phyloP scores from a whole-genome alignment of 1,140 invertebrate species.

The Drosophila carrolli region DNA sequence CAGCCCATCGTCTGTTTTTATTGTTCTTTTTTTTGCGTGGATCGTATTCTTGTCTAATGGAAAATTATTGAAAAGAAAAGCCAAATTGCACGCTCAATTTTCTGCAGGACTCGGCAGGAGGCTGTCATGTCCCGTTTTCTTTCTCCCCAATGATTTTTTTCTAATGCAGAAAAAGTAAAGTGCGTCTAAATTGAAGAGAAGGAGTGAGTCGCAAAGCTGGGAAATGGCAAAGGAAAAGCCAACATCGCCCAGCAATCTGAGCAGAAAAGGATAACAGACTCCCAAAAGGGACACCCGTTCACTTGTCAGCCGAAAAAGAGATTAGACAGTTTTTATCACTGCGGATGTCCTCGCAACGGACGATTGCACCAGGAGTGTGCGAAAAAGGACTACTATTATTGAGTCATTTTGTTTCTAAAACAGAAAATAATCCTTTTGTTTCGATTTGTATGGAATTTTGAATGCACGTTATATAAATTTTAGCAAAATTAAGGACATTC shows the following conservation, averaged over 20 bases:
- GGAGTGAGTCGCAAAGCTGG: constrained; percentile 4
- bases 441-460: too few species aligned
- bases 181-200: constrained; percentile 51
- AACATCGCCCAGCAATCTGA: constrained; percentile 25
- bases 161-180: constrained; percentile 64
- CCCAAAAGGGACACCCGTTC: constrained; percentile 20
- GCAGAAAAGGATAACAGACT: constrained; percentile 34
- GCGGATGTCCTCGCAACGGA: neutral
- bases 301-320: constrained; percentile 17
- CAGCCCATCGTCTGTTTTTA: constrained; percentile 5
- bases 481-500: too few species aligned
- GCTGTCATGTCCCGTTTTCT: constrained; percentile 52
- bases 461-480: too few species aligned
- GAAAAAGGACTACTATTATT: neutral
- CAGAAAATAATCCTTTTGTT: too few species aligned
- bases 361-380: neutral
- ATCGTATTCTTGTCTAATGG: constrained; percentile 66
- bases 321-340: constrained; percentile 10
- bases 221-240: constrained; percentile 2
- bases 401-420: neutral
- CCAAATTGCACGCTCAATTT: constrained; percentile 78
- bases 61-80: constrained; percentile 78
- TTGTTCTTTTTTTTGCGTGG: constrained; percentile 8
- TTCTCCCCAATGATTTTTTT: constrained; percentile 44
- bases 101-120: constrained; percentile 28